Evolutionary conservation across 2,113 vertebrate species (phyloP), one percentile per base, ranked within the genome.

Genomic region (Harpagus bidentatus): DNA sequence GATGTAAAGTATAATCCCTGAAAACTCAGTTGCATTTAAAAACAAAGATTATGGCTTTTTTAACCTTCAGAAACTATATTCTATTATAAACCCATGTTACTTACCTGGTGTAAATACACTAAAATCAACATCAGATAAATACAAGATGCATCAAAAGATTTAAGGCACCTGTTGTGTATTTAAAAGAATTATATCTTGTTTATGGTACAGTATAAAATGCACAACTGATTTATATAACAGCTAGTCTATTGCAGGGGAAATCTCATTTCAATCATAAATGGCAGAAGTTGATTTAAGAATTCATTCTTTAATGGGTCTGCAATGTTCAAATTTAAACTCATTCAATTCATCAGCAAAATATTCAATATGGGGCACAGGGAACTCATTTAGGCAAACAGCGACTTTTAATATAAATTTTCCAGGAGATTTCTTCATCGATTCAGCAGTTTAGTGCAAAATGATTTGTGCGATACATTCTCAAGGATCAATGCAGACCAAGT

Each of bases 401-500:
- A 98, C 98, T 99, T 99, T 99, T 99, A 99, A 99, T 99, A 99
- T 99, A 99, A 99, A 99, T 99, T 99, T 99, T 99, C 99, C 99
- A 97, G 99, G 98, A 99, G 99, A 99, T 99, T 99, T 99, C 99
- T 99, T 98, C 99, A 99, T 99, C 88, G 99, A 99, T 99, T 98
- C 98, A 97, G 98, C 98, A 99, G 98, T 99, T 99, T 99, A 99
- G 98, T 99, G 98, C 98, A 98, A 98, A 99, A 99, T 99, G 99
- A 99, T 99, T 99, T 99, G 99, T 99, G 99, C 98, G 99, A 99
- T 99, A 99, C 99, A 99, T 99, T 99, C 98, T 98, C 96, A 67
- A 96, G 97, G 99, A 99, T 99, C 99, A 99, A 99, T 99, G 99
- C 95, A 93, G 88, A 96, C 98, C 92, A 95, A 97, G 99, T 99